Evolutionary conservation across 1,140 invertebrate genomes (phyloP).

Genomic region (Psix sp.): DNA sequence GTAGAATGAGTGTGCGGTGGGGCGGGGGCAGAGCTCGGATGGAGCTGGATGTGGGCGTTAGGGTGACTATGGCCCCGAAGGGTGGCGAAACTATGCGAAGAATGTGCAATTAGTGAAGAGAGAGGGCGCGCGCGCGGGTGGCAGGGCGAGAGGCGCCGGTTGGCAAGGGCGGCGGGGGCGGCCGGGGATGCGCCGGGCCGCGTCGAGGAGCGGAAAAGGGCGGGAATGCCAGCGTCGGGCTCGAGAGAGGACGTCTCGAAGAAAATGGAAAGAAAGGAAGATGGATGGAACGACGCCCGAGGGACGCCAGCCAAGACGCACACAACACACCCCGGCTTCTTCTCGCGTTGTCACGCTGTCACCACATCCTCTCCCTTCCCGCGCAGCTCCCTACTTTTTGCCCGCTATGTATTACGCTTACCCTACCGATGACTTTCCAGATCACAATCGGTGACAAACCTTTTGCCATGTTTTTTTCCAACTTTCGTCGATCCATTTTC

Average conservation of each 20-base stretch:
- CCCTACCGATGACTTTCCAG: no score
- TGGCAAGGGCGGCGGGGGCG: constrained; percentile 8
- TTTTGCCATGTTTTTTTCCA: no score
- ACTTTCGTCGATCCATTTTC: no score
- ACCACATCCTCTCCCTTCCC: constrained; percentile 13
- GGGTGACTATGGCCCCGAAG: constrained; percentile 64
- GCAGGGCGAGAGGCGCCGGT: constrained; percentile 62
- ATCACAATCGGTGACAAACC: no score
- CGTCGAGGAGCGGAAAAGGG: constrained; percentile 45
- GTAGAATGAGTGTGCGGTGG: constrained; percentile 29
- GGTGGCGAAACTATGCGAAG: constrained; percentile 90
- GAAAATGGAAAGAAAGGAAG: constrained; percentile 77
- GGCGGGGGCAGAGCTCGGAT: constrained; percentile 22
- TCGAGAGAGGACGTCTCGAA: constrained; percentile 62
- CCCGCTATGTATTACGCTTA: constrained; percentile 27
- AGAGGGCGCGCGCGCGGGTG: constrained; percentile 65
- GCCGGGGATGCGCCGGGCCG: constrained; percentile 60
- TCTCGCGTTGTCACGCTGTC: constrained; percentile 61
- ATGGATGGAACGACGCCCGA: constrained; percentile 72
- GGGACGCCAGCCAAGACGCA: constrained; percentile 49
- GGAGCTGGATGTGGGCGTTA: constrained; percentile 56
- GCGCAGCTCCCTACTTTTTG: constrained; percentile 19
- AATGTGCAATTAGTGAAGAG: constrained; percentile 92
- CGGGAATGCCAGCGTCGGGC: constrained; percentile 34
- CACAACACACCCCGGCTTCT: constrained; percentile 33